Evolutionary conservation across 2,113 vertebrate genomes (phyloP).

Genomic region (Seriola aureovittata): DNA sequence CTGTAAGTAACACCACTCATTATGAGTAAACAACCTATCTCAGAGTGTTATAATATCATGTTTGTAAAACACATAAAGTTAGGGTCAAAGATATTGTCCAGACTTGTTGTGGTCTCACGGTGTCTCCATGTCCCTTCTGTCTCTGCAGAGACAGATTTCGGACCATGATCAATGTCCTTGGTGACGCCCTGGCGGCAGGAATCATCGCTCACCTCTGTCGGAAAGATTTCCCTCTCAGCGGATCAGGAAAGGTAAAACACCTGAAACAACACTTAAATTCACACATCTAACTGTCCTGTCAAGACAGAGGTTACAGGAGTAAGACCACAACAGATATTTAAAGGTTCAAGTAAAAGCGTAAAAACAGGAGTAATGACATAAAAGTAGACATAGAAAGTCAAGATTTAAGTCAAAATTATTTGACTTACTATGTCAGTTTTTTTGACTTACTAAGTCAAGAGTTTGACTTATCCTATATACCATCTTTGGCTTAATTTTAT

Average conservation of each 20-base stretch:
- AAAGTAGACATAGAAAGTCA: too few species aligned
- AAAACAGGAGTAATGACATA: too few species aligned
- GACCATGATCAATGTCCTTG: conserved; percentile 90
- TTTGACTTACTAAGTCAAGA: too few species aligned
- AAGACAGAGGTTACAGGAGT: background rate
- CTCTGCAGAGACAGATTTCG: conserved; percentile 86
- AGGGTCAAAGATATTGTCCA: background rate
- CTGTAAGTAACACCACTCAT: conserved; percentile 81
- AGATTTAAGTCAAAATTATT: too few species aligned
- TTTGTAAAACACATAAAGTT: too few species aligned
- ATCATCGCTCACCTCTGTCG: conserved; percentile 88
- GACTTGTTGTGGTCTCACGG: background rate
- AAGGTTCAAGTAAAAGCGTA: too few species aligned
- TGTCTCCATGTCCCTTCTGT: background rate
- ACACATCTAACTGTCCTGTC: background rate
- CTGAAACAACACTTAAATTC: background rate
- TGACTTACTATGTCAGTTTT: too few species aligned
- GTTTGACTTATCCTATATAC: too few species aligned
- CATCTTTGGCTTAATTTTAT: too few species aligned
- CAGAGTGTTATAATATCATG: too few species aligned
- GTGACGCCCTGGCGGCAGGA: conserved; percentile 90
- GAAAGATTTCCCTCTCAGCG: conserved; percentile 85
- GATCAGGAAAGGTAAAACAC: conserved; percentile 69
- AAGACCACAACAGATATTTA: background rate
- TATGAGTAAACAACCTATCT: background rate